A percentile compares a stretch with the other conserved stretches of the same genome.
phyloP scores from a whole-genome alignment of 30 jellyfish, hydroid and myxozoan genomes.

The Chironex yamaguchii region DNA sequence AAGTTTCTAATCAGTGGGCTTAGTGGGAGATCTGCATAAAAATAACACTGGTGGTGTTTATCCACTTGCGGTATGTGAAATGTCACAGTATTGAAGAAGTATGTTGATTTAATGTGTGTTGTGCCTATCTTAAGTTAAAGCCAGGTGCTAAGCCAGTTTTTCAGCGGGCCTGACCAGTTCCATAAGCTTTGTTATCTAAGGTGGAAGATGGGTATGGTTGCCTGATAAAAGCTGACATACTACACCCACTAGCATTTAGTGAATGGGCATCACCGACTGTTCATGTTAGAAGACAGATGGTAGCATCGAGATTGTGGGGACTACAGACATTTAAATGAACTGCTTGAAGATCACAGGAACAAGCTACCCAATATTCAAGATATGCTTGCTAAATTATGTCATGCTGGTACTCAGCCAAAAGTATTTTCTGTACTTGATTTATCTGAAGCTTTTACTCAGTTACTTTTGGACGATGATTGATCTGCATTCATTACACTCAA shows the following conservation, averaged over 20 bases:
- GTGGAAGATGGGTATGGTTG: constrained; percentile 38
- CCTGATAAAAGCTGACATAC: constrained; percentile 18
- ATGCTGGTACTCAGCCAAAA: background rate
- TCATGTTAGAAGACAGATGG: constrained; percentile 28
- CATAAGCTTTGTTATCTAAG: background rate
- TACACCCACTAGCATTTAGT: constrained; percentile 11
- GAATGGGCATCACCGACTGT: constrained; percentile 70
- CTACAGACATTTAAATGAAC: constrained; percentile 37
- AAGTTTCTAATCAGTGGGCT: too few relatives aligned
- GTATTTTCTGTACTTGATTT: background rate
- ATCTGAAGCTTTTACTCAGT: background rate
- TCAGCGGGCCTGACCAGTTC: constrained; percentile 63
- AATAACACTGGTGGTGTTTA: too few relatives aligned
- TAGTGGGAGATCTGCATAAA: too few relatives aligned
- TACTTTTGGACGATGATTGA: background rate
- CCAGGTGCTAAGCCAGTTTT: constrained; percentile 46
- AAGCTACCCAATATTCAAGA: background rate
- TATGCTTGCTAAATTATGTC: background rate
- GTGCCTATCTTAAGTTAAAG: constrained; percentile 20
- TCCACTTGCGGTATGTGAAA: too few relatives aligned
- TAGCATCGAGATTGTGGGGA: constrained; percentile 63
- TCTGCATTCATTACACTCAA: background rate
- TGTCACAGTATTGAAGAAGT: too few relatives aligned
- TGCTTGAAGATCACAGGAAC: background rate
- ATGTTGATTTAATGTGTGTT: too few relatives aligned